These are phyloP conservation scores for Rousettus leschenaultii DNA, from an alignment of 2,113 vertebrate species.

Conservation along the genomic window DNA sequence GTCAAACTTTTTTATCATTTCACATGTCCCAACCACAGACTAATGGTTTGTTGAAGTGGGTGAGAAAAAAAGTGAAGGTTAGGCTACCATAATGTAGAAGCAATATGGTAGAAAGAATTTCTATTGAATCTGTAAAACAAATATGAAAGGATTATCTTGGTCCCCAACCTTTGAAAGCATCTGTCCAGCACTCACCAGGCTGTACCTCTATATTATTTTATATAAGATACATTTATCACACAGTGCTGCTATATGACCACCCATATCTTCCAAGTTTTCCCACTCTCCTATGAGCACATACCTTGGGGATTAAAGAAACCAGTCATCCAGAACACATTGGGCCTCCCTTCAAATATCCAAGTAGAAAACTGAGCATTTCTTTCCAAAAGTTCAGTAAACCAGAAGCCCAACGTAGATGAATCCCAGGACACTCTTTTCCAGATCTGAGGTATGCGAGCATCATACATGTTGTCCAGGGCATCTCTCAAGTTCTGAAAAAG, in stretches of 20 bases:
- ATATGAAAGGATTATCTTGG: neutral
- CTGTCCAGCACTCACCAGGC: neutral
- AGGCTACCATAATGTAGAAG: neutral
- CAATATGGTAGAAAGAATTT: neutral
- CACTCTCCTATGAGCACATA: conserved; percentile 47
- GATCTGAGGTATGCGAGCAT: conserved; percentile 83
- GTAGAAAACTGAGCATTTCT: conserved; percentile 83
- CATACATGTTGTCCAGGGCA: conserved; percentile 85
- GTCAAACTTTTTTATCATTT: neutral
- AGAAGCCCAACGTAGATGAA: conserved; percentile 86
- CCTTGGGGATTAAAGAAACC: conserved; percentile 89
- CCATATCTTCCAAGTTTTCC: too few relatives aligned
- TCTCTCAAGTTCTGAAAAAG: conserved; percentile 83
- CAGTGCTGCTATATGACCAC: neutral
- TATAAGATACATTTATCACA: too few relatives aligned
- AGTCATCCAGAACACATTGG: conserved; percentile 86
- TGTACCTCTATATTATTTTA: fast-evolving
- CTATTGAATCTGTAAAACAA: neutral
- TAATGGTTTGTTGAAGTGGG: neutral
- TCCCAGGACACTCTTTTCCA: conserved; percentile 87
- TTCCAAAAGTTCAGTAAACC: conserved; percentile 87
- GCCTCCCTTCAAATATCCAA: conserved; percentile 85
- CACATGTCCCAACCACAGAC: neutral
- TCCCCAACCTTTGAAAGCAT: neutral
- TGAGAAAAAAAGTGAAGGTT: neutral